Evolutionary conservation across 2,113 vertebrate species (phyloP), one percentile per base, ranked within the genome.

Genomic region (Sardina pilchardus): DNA sequence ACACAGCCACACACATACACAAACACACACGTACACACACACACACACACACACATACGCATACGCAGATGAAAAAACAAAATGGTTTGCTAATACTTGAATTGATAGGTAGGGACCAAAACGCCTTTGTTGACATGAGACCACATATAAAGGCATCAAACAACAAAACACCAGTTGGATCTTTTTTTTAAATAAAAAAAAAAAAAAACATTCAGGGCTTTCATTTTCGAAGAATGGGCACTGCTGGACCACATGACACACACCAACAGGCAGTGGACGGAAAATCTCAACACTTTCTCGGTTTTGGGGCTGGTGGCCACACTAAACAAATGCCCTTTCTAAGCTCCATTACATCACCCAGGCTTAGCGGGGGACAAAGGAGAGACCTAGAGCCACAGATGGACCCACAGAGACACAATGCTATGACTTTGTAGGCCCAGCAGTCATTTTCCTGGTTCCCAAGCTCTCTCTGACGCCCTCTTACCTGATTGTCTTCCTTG

Each of bases 301-400:
- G 90, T 92, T 93, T 92, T 90, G 87, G 89, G 82, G 85, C 86
- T 90, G 45, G 59, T 90, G 45, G 59, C 86, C 90, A 88, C 91
- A 92, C 88, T 92, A 93, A 93, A 90, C 89, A 88, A 78, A 81
- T 86, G 91, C 91, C 92, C 92, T 94, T 94, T 91, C 86, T 83
- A 89, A 90, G 85, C 91, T 19, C 87, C 1, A 14, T 17, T 39
- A 36, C 30, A 78, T 78, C 71, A 78, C 30, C 16, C 36, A 78
- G 71, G 48, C 80, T 56, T 43, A 88, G 56, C 71, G 81, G 85
- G 82, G n/a, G 56, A 83, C 78, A 50, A 85, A 26, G 1, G 53
- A 85, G 53, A 85, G 39, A 87, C 67, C 24, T 82, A 78, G 43
- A 59, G 48, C 78, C 85, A 87, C 63, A 85, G 81, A 82, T 34